Conservation (phyloP, 2,113 vertebrate genomes). For the Podarcis cretensis region DNA sequence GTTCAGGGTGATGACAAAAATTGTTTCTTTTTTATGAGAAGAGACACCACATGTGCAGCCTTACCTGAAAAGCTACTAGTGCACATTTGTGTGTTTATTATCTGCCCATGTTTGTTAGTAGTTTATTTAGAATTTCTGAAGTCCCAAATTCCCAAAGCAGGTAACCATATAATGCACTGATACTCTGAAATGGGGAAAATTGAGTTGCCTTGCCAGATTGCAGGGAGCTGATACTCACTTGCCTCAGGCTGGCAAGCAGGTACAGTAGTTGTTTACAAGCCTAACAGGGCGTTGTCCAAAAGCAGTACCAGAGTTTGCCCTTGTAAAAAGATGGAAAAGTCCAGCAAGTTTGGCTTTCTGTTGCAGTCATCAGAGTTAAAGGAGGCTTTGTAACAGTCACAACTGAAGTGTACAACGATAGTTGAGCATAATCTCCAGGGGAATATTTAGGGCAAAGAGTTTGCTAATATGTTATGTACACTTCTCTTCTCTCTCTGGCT, state of each 20-base stretch:
- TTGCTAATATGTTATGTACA: neutral
- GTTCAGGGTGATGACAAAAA: neutral
- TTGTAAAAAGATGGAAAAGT: neutral
- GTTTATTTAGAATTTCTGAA: neutral
- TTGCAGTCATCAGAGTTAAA: neutral
- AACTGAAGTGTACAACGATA: neutral
- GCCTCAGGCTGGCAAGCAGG: no score
- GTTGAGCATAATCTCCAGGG: neutral
- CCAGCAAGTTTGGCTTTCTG: no score
- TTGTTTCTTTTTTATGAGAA: no score
- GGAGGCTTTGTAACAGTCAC: neutral
- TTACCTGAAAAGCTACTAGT: neutral
- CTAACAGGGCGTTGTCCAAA: no score
- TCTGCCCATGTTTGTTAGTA: neutral
- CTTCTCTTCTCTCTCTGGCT: neutral
- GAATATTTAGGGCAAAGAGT: neutral
- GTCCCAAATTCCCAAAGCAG: neutral
- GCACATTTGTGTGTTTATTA: neutral
- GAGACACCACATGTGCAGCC: neutral
- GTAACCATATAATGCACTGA: neutral
- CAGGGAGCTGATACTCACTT: neutral
- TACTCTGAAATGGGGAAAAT: neutral
- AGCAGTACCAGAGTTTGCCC: neutral
- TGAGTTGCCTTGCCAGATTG: neutral
- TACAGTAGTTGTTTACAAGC: neutral